Evolutionary conservation across 2,888 invertebrate species (phyloP), one percentile per base, ranked within the genome.

Genomic region (Nemurella pictetii): DNA sequence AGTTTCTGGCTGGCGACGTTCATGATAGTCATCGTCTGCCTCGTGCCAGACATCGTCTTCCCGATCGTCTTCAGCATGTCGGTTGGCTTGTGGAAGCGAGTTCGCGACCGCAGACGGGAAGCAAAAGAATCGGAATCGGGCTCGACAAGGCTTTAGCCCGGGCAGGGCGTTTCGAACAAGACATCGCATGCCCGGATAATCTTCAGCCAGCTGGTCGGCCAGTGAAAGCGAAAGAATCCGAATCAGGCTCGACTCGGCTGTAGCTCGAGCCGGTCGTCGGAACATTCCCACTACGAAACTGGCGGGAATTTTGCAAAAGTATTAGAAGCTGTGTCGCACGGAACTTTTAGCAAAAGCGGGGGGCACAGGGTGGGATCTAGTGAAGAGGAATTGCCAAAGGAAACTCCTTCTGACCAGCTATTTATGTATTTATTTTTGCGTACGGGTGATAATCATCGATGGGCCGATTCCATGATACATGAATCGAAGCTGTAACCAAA

Each of bases 1-100:
- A 89, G 92, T 0, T 93, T 94, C 88, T 94, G 94, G 93, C 87
- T 94, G n/a, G 88, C 93, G 25, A 92, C 93, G 75, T 5, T 93
- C 0, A 26, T 93, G 0, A 89, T 92, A 0, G 88, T 92, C 0
- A 89, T 92, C 0, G 89, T 92, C 0, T 91, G 92, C 30, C 89
- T 95, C 15, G 87, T 92, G 75, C 95, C 95, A 0, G 94, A 94
- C 89, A 91, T 89, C 72, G 28, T 87, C 0, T 84, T 87, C 25
- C 86, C 85, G 75, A 55, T 55, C 55, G 87, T 86, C 1, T 35
- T 87, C 20, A 77, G 83, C 26, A 30, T 29, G 12, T 77, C 7
- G 4, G 20, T 20, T 4, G 15, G n/a, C 30, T 29, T 15, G 28
- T 30, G 4, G 4, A 78, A 30, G 30, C 78, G 78, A 1, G 55